phyloP scores from a whole-genome alignment of 2,888 invertebrate genomes.

The Barypeithes pellucidus region DNA sequence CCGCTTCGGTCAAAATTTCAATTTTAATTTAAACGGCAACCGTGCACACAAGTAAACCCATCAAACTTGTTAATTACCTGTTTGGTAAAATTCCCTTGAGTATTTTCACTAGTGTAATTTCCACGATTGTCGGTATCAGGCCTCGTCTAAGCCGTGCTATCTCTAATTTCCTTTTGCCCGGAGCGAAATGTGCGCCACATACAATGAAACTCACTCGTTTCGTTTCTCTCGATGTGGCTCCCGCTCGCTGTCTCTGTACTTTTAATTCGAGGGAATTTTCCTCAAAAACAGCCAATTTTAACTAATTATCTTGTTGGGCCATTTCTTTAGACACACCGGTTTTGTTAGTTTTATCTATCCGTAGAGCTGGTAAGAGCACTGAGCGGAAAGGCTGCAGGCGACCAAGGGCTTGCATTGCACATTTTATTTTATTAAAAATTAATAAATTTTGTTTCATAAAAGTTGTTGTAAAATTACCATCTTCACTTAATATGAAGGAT shows the following conservation, averaged over 20 bases:
- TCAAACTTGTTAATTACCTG: slow-evolving; percentile 72
- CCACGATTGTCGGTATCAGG: slow-evolving; percentile 70
- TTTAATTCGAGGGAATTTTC: slow-evolving; percentile 40
- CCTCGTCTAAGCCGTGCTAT: slow-evolving; percentile 55
- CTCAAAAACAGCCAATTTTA: slow-evolving; percentile 18
- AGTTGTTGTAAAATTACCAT: no score
- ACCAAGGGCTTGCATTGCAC: no score
- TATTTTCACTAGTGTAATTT: slow-evolving; percentile 70
- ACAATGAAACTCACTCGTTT: slow-evolving; percentile 50
- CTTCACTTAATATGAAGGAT: no score
- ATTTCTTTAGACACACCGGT: neutral
- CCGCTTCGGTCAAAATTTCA: slow-evolving; percentile 66
- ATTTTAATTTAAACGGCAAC: slow-evolving; percentile 64
- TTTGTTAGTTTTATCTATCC: neutral
- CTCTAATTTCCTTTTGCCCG: slow-evolving; percentile 52
- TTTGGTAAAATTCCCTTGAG: slow-evolving; percentile 70
- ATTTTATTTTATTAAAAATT: no score
- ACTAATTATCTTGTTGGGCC: slow-evolving; percentile 9
- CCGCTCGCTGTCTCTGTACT: slow-evolving; percentile 37
- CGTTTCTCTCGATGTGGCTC: slow-evolving; percentile 44
- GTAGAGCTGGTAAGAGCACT: no score
- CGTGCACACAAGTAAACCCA: slow-evolving; percentile 67
- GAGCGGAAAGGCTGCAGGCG: no score
- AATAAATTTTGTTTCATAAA: no score
- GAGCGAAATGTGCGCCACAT: slow-evolving; percentile 49